phyloP scores from a whole-genome alignment of 2,113 vertebrate species.

The Gymnogyps californianus region DNA sequence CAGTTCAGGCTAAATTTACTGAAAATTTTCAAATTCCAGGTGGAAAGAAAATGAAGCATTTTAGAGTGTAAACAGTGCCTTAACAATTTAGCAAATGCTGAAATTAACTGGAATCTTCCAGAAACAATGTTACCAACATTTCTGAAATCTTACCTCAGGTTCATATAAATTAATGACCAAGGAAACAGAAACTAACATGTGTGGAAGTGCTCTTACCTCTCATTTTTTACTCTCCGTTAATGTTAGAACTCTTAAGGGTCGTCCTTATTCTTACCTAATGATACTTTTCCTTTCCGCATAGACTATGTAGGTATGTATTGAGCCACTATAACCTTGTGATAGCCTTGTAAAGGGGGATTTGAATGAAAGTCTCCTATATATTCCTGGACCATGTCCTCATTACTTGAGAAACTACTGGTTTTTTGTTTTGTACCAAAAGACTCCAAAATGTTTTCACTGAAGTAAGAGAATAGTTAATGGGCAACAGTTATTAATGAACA shows the following conservation, averaged over 20 bases:
- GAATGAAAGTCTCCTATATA: background rate
- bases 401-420: fast-evolving
- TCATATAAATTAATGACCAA: background rate
- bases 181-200: background rate
- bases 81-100: background rate
- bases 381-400: background rate
- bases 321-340: background rate
- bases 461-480: background rate
- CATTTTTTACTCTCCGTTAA: background rate
- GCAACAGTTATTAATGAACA: background rate
- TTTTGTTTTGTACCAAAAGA: background rate
- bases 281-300: background rate
- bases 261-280: background rate
- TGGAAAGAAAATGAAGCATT: background rate
- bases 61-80: background rate
- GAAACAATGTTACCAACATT: background rate
- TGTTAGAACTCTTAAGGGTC: background rate
- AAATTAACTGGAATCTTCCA: background rate
- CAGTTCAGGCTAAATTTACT: background rate
- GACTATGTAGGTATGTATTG: background rate
- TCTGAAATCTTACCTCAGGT: background rate
- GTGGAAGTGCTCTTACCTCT: background rate
- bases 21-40: background rate
- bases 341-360: background rate
- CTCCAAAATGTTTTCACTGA: background rate